These are phyloP conservation scores for Lates japonicus DNA, from an alignment of 2,797 vertebrate species.

Conservation along the genomic window DNA sequence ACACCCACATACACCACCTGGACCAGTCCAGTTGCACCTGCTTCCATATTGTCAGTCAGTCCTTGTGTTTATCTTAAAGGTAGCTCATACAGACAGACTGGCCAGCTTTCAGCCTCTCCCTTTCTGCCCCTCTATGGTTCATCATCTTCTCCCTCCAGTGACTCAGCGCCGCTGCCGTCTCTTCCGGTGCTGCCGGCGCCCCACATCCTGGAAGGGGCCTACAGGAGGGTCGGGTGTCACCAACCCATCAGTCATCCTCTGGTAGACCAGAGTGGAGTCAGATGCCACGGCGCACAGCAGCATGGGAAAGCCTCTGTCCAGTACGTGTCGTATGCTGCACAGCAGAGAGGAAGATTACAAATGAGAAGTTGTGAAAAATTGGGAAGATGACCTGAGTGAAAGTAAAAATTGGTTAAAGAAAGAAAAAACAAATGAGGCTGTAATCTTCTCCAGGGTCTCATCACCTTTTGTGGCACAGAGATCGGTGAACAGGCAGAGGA, in stretches of 20 bases:
- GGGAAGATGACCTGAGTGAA: neutral
- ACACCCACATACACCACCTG: neutral
- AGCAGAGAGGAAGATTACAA: neutral
- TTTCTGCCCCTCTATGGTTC: neutral
- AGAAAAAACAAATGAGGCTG: no score
- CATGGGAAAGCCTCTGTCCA: conserved; percentile 82
- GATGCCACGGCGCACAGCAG: conserved; percentile 93
- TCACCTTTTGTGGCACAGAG: conserved; percentile 91
- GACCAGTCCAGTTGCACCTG: neutral
- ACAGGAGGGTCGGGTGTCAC: conserved; percentile 92
- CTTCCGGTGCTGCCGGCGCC: conserved; percentile 87
- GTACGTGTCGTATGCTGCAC: conserved; percentile 75
- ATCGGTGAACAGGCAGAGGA: conserved; percentile 86
- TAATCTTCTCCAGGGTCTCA: neutral
- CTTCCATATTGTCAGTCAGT: neutral
- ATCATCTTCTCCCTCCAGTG: neutral
- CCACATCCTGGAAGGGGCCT: conserved; percentile 81
- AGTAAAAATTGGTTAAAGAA: neutral
- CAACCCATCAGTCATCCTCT: conserved; percentile 90
- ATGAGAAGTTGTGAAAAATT: neutral
- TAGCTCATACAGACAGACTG: neutral
- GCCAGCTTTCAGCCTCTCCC: neutral
- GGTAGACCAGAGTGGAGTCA: conserved; percentile 97
- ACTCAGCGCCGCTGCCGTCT: conserved; percentile 79
- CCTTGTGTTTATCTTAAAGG: neutral